Base-by-base conservation (phyloP, 2,888 invertebrate genomes). In the Cheilosia impressa region DNA sequence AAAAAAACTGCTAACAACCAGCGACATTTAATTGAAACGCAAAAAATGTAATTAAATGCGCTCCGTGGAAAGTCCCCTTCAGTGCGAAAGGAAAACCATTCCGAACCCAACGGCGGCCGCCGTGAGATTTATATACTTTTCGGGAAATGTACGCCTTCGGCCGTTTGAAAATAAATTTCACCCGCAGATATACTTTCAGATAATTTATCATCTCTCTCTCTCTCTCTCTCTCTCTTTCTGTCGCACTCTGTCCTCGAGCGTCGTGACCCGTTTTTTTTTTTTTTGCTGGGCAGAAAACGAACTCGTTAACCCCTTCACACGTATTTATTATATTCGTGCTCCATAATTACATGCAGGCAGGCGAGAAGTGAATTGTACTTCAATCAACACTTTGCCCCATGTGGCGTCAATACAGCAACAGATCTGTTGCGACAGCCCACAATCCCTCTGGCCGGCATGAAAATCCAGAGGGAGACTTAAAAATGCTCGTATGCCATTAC, bases 331-430 rank as follows among this genome's bases (percentile, higher is more conserved):
- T 38, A 58, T 66, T 71, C 60, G 38, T 77, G 50, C 38, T 52
- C 52, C 43, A 47, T 79, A 76, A 81, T 68, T 81, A 76, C 76
- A 75, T 47, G 41, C 43, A 63, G 55, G 63, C 80, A 69, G 68
- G 68, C 53, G 22, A 71, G 22, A 15, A 73, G 58, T 80, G 31
- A 5, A 15, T 79, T 73, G 43, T 60, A 73, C 65, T 72, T 72
- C 72, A 65, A 79, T 79, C 65, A 62, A 19, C 53, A 73, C 58
- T 73, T 66, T 19, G 58, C 65, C 43, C 50, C 52, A 60, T 66
- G 43, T 31, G n/a, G 55, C 47, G 52, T 41, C 22, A 9, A 22
- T 65, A 43, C n/a, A 9, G 62, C n/a, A 1, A 45, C 45, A 45
- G 60, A 50, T n/a, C 45, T 5, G 47, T 47, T 47, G 31, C 38